Percentiles rank a stretch among this genome's conserved stretches.
phyloP scores from a whole-genome alignment of 1,140 invertebrate species.

The Chrysopa pallens region DNA sequence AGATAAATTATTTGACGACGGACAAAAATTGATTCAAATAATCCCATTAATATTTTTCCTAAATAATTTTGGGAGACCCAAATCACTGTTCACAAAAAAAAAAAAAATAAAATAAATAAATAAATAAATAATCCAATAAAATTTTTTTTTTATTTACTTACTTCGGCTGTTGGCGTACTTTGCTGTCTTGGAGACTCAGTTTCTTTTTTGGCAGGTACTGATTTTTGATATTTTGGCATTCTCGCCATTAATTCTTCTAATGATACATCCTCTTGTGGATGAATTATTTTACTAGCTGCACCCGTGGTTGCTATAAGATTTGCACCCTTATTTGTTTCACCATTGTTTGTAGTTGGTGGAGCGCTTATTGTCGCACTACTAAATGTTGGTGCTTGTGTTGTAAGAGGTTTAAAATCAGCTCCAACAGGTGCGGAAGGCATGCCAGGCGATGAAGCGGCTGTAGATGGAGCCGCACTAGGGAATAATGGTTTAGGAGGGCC shows the following conservation, averaged over 20 bases:
- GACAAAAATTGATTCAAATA: too few species aligned
- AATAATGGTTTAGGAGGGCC: conserved; percentile 48
- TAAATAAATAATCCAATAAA: too few species aligned
- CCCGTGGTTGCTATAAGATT: conserved; percentile 55
- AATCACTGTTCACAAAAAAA: too few species aligned
- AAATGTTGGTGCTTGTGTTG: conserved; percentile 26
- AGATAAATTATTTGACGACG: too few species aligned
- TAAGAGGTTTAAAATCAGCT: conserved; percentile 43
- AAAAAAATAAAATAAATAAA: too few species aligned
- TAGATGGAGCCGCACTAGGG: conserved; percentile 48
- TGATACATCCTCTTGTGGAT: conserved; percentile 86
- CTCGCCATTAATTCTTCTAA: conserved; percentile 72
- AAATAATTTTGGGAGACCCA: too few species aligned
- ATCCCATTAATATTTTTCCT: too few species aligned
- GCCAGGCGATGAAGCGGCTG: conserved; percentile 32
- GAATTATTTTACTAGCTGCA: conserved; percentile 78
- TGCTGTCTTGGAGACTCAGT: conserved; percentile 4
- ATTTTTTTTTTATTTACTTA: too few species aligned
- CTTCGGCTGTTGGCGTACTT: too few species aligned
- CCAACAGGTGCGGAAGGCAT: conserved; percentile 32
- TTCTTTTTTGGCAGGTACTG: conserved; percentile 11
- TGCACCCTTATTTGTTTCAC: conserved; percentile 41
- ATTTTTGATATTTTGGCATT: conserved; percentile 50
- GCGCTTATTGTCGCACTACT: conserved; percentile 18
- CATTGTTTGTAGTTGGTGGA: conserved; percentile 22